A percentile compares a stretch with the other conserved stretches of the same genome.
phyloP scores from a whole-genome alignment of 2,888 invertebrate species.

The Ganaspis brasiliensis region DNA sequence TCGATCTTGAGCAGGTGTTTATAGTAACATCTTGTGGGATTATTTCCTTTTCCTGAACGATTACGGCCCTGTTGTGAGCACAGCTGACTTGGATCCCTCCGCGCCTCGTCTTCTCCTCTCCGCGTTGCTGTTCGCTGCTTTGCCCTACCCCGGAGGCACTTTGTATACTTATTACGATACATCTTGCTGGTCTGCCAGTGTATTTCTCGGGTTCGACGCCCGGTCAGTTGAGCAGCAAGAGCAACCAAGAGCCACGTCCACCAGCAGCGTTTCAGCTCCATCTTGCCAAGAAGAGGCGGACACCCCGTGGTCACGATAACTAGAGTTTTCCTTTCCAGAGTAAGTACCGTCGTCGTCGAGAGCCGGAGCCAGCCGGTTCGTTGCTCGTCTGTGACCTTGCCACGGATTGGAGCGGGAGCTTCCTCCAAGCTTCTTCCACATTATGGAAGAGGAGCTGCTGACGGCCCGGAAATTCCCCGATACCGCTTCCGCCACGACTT shows the following conservation, averaged over 20 bases:
- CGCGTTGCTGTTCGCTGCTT: conserved; percentile 13
- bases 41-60: conserved; percentile 27
- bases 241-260: conserved; percentile 51
- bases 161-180: conserved; percentile 75
- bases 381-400: conserved; percentile 63
- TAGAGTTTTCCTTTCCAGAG: conserved; percentile 53
- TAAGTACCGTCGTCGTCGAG: background rate
- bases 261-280: conserved; percentile 32
- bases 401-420: conserved; percentile 17
- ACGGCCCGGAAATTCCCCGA: conserved; percentile 20
- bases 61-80: conserved; percentile 36
- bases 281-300: conserved; percentile 22
- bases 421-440: conserved; percentile 41
- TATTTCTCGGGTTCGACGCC: conserved; percentile 78
- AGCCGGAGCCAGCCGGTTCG: conserved; percentile 58
- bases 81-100: conserved; percentile 39
- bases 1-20: background rate
- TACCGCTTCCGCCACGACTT: background rate
- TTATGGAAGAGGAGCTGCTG: conserved; percentile 39
- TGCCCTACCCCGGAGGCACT: conserved; percentile 61
- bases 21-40: conserved; percentile 14
- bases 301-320: conserved; percentile 51
- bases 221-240: conserved; percentile 73
- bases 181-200: conserved; percentile 66
- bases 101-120: conserved; percentile 36